Base-by-base conservation (phyloP, 35 echinoderm and acorn worm genomes). In the Diadema setosum region DNA sequence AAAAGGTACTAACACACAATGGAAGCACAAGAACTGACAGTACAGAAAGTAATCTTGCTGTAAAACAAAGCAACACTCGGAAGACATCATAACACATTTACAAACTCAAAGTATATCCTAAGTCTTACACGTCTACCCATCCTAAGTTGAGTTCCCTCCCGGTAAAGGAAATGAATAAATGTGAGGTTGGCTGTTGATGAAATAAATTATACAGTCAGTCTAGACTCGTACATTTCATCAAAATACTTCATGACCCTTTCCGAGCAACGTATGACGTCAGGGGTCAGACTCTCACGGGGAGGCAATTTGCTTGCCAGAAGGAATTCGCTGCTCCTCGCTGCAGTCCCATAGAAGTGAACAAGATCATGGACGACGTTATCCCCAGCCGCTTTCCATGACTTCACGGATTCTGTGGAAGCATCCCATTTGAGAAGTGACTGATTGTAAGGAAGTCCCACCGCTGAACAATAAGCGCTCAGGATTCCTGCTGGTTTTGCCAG, bases 401-500 rank as follows among this genome's bases (percentile, higher is more conserved):
- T 29, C 6, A 78, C 24, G n/a, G 84, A 29, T 5, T 75, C 83
- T 24, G 50, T 49, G 42, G 63, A 61, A 18, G 83, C 65, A 9
- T 85, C 37, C 90, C 90, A 91, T 33, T 75, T 45, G 26, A 91
- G 48, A 16, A 91, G 31, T 9, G 33, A 18, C 2, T 67, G 35
- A 44, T 27, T 86, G 40, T 86, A 91, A 4, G 61, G 83, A 12
- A 91, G 33, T 16, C 69, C 65, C 14, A 58, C 65, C 9, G 23
- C 39, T 9, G 58, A 25, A n/a, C 90, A 91, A 41, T 86, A 91
- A 27, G 25, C 41, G 32, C 75, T 52, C 52, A 91, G 17, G 18
- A 91, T 63, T 1, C 55, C 83, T 57, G 59, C 70, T 17, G 90
- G 90, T 30, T 91, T 78, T 26, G 21, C 40, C 17, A 91, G 52